Evolutionary conservation across 2,888 invertebrate genomes (phyloP).

Genomic region (Amblyjoppa proteus): DNA sequence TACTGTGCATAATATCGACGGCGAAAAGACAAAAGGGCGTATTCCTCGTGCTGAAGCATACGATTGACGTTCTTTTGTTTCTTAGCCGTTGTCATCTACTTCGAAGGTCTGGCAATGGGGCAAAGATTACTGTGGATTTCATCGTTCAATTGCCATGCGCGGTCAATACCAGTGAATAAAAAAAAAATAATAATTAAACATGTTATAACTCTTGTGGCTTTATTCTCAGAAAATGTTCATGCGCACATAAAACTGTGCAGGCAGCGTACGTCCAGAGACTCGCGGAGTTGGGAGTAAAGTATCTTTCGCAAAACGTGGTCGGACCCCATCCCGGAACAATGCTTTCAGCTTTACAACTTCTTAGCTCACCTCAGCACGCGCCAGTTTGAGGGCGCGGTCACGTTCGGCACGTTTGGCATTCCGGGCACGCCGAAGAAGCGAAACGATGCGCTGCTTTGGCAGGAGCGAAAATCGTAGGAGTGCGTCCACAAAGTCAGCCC

Average conservation of each 20-base stretch:
- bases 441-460: slow-evolving; percentile 40
- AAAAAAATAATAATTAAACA: neutral
- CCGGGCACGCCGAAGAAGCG: slow-evolving; percentile 53
- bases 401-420: slow-evolving; percentile 65
- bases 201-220: neutral
- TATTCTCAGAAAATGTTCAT: neutral
- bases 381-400: slow-evolving; percentile 37
- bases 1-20: too few species aligned
- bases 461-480: slow-evolving; percentile 35
- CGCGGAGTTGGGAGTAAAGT: slow-evolving; percentile 33
- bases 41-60: too few species aligned
- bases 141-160: too few species aligned
- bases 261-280: neutral
- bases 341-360: slow-evolving; percentile 68
- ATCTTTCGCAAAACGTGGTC: slow-evolving; percentile 63
- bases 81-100: too few species aligned
- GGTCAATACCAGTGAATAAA: too few species aligned
- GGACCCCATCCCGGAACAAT: slow-evolving; percentile 58
- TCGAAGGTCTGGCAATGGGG: too few species aligned
- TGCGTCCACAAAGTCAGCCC: slow-evolving; percentile 66
- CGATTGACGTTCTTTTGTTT: too few species aligned
- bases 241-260: neutral
- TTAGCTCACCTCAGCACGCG: slow-evolving; percentile 18
- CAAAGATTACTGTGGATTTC: too few species aligned
- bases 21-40: too few species aligned